Percentiles rank a stretch among this genome's conserved stretches.
phyloP scores from a whole-genome alignment of 1,140 invertebrate genomes.

The Epicauta chinensis region DNA sequence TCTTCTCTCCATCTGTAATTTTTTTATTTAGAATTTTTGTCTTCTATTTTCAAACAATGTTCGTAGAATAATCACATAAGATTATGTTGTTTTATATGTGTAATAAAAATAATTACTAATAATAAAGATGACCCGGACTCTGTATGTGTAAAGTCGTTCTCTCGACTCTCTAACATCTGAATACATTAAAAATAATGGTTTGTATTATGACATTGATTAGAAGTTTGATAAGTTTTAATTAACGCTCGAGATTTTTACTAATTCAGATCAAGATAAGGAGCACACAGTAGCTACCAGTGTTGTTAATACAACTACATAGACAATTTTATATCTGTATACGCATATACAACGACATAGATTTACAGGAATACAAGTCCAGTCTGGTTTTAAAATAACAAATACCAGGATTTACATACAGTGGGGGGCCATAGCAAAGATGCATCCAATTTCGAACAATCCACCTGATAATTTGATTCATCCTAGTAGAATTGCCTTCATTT shows the following conservation, averaged over 20 bases:
- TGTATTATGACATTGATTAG: constrained; percentile 24
- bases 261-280: constrained; percentile 5
- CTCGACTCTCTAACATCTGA: neutral
- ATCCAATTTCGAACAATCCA: too few species aligned
- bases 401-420: constrained; percentile 3
- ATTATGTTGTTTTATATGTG: too few species aligned
- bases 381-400: constrained; percentile 15
- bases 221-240: constrained; percentile 32
- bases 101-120: too few species aligned
- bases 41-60: too few species aligned
- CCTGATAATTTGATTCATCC: too few species aligned
- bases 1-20: too few species aligned
- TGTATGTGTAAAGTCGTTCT: too few species aligned
- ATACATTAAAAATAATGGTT: constrained; percentile 22
- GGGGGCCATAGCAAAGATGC: constrained; percentile 1
- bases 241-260: constrained; percentile 31
- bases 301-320: constrained; percentile 13
- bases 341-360: neutral
- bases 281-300: constrained; percentile 27
- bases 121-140: too few species aligned
- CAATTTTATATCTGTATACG: neutral
- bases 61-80: too few species aligned
- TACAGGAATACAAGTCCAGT: neutral
- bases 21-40: too few species aligned
- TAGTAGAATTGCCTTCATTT: too few species aligned